phyloP scores from a whole-genome alignment of 92 coral and sea anemone genomes.

The Umimayanthus kanabou region DNA sequence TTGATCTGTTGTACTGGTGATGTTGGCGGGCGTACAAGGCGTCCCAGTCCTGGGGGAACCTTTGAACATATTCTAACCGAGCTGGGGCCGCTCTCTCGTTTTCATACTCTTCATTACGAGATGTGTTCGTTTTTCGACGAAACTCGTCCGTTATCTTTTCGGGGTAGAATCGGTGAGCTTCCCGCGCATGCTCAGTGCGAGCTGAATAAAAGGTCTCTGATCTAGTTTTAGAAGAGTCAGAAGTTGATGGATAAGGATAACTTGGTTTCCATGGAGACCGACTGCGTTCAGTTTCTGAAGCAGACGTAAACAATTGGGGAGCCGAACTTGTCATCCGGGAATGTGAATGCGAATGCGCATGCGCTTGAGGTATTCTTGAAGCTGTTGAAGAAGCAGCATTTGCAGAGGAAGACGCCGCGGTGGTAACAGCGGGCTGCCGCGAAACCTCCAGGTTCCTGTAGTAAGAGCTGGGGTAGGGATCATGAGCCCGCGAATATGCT shows the following conservation, averaged over 20 bases:
- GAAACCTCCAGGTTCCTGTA: slow-evolving; percentile 34
- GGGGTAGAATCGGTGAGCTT: slow-evolving; percentile 17
- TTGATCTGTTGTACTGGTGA: slow-evolving; percentile 3
- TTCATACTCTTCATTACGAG: slow-evolving; percentile 27
- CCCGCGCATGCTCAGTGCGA: slow-evolving; percentile 31
- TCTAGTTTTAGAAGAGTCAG: slow-evolving; percentile 21
- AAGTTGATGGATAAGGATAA: background rate
- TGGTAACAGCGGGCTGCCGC: slow-evolving; percentile 16
- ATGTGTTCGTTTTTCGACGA: slow-evolving; percentile 19
- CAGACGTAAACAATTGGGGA: slow-evolving; percentile 10
- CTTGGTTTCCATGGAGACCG: slow-evolving; percentile 41
- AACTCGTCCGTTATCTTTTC: slow-evolving; percentile 31
- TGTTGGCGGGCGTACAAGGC: slow-evolving; percentile 21
- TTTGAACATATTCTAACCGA: slow-evolving; percentile 15
- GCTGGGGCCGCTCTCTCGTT: slow-evolving; percentile 6
- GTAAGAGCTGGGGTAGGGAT: slow-evolving; percentile 11
- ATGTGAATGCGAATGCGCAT: slow-evolving; percentile 11
- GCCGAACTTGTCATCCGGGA: slow-evolving; percentile 13
- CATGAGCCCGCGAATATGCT: slow-evolving; percentile 22
- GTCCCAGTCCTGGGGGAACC: slow-evolving; percentile 23
- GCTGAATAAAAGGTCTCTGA: slow-evolving; percentile 23
- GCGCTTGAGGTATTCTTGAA: slow-evolving; percentile 2
- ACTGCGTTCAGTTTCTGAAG: slow-evolving; percentile 30
- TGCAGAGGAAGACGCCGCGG: slow-evolving; percentile 16
- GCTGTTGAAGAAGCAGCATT: background rate